A percentile compares a stretch with the other conserved stretches of the same genome.
Conservation (phyloP, 2,888 invertebrate genomes). For the Coelopa pilipes region DNA sequence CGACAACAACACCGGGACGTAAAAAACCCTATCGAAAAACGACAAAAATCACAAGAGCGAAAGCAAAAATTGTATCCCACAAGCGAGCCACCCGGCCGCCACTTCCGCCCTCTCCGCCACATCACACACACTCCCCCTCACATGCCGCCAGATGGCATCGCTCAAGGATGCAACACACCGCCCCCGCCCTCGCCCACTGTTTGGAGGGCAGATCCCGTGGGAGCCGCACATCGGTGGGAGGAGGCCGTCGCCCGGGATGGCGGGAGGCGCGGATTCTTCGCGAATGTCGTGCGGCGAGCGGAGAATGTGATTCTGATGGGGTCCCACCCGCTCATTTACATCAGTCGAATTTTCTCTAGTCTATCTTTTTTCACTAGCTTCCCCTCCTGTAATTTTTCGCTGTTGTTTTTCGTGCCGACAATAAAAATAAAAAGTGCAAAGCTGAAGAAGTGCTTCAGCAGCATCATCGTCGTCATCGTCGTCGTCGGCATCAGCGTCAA, state of each 20-base stretch:
- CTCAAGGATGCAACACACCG: constrained; percentile 8
- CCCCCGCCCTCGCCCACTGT: not conserved
- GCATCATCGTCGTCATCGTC: not conserved
- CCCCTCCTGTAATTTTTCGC: no score
- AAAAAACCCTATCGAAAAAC: constrained; percentile 9
- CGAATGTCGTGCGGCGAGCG: constrained; percentile 14
- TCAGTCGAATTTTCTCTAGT: constrained; percentile 7
- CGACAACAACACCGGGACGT: not conserved
- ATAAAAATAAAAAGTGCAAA: constrained; percentile 17
- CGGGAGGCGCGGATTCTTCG: constrained; percentile 1
- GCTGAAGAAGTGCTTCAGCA: constrained; percentile 13
- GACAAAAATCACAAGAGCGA: constrained; percentile 15
- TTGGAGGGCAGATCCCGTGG: not conserved
- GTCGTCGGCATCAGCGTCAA: not conserved
- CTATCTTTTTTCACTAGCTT: constrained; percentile 3
- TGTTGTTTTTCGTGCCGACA: constrained; percentile 7
- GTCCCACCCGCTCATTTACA: constrained; percentile 5
- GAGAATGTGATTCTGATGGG: constrained; percentile 22
- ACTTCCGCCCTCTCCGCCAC: not conserved
- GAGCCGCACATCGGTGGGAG: not conserved
- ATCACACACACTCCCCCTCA: constrained; percentile 6
- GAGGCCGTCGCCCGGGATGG: not conserved
- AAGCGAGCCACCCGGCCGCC: not conserved
- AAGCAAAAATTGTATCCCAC: constrained; percentile 25
- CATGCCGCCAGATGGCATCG: constrained; percentile 19